Percentiles rank a stretch among this genome's conserved stretches.
Evolutionary conservation across 2,113 vertebrate genomes (phyloP).

Genomic region (Haemorhous mexicanus): DNA sequence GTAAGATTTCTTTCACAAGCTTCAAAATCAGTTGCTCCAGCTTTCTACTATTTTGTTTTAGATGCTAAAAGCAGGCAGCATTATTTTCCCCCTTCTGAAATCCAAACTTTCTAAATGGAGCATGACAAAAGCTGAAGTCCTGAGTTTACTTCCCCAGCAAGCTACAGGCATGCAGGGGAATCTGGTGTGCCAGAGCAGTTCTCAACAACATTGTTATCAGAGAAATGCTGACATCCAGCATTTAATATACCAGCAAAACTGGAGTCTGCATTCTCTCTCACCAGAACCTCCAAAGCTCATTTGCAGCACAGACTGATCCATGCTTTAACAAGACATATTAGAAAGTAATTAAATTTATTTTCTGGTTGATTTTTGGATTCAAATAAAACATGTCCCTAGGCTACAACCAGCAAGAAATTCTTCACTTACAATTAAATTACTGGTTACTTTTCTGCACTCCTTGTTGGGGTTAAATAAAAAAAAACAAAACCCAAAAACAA

Average conservation of each 20-base stretch:
- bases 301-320: not conserved
- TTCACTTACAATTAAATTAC: conserved; percentile 36
- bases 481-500: too few species aligned
- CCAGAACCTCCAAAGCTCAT: not conserved
- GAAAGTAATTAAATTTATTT: conserved; percentile 55
- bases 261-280: not conserved
- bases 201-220: not conserved
- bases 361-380: conserved; percentile 47
- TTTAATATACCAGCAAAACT: not conserved
- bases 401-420: conserved; percentile 43
- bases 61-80: not conserved
- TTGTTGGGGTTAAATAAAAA: conserved; percentile 19
- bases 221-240: not conserved
- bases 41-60: not conserved
- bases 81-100: not conserved
- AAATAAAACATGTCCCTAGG: not conserved
- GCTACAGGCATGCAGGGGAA: not conserved
- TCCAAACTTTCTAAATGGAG: not conserved
- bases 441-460: conserved; percentile 41
- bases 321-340: conserved; percentile 17
- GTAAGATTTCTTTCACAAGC: not conserved
- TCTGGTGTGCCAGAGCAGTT: not conserved
- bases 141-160: not conserved
- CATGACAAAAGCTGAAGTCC: not conserved
- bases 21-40: not conserved